These are phyloP conservation scores for Drosophila atroscutellata DNA, from an alignment of 2,888 invertebrate species.

Conservation along the genomic window DNA sequence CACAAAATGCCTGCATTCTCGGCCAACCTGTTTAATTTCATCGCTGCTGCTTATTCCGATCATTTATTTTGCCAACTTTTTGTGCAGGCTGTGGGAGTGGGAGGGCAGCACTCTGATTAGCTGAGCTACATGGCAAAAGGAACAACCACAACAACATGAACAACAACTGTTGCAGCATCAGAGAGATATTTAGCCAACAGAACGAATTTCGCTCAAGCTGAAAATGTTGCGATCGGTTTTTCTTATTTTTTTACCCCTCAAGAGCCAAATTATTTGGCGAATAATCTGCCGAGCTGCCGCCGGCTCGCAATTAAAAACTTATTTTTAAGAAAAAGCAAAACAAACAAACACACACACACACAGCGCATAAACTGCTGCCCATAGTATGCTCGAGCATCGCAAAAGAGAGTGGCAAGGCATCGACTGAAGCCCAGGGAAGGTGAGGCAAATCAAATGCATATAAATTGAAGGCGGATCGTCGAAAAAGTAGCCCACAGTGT, in stretches of 20 bases:
- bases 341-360: constrained; percentile 35
- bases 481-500: constrained; percentile 61
- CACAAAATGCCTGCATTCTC: constrained; percentile 54
- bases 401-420: constrained; percentile 13
- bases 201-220: constrained; percentile 62
- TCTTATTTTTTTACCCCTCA: constrained; percentile 32
- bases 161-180: constrained; percentile 24
- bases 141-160: constrained; percentile 2
- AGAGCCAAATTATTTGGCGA: constrained; percentile 84
- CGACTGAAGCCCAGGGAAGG: constrained; percentile 20
- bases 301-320: constrained; percentile 76
- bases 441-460: constrained; percentile 71
- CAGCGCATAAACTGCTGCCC: constrained; percentile 44
- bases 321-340: constrained; percentile 72
- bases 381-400: constrained; percentile 22
- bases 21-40: constrained; percentile 80
- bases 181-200: constrained; percentile 54
- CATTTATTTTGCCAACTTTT: constrained; percentile 75
- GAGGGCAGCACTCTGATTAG: constrained; percentile 46
- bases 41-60: constrained; percentile 72
- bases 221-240: constrained; percentile 52
- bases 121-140: constrained; percentile 47
- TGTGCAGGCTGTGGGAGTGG: constrained; percentile 8
- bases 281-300: constrained; percentile 77
- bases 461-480: constrained; percentile 64